Evolutionary conservation across 2,113 vertebrate genomes (phyloP).

Genomic region (Phodopus roborovskii): DNA sequence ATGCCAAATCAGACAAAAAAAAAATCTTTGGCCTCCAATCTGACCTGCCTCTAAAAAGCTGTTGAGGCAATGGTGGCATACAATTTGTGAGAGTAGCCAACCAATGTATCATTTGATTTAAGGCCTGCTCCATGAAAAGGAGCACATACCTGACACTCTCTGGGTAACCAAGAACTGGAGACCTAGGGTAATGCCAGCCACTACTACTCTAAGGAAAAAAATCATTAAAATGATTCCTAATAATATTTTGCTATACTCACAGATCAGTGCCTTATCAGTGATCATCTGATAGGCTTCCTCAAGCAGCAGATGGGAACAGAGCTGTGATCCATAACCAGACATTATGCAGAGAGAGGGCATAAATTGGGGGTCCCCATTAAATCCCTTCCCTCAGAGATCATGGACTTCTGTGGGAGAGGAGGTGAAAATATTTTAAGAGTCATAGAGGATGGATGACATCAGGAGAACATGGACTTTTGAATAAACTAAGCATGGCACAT

Average conservation of each 20-base stretch:
- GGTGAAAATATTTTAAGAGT: neutral
- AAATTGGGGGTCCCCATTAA: neutral
- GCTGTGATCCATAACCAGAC: too few species aligned
- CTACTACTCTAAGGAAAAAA: neutral
- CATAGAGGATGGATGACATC: neutral
- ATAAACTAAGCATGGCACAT: neutral
- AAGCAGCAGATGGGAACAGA: neutral
- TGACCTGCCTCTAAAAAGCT: neutral
- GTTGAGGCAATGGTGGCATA: neutral
- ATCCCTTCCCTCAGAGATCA: neutral
- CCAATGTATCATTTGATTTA: neutral
- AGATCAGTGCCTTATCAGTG: neutral
- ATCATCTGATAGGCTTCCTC: neutral
- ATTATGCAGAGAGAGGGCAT: neutral
- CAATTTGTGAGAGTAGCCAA: neutral
- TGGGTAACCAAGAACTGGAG: neutral
- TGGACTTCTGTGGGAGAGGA: neutral
- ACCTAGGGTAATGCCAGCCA: neutral
- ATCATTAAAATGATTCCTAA: neutral
- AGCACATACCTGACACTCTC: neutral
- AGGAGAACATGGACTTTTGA: neutral
- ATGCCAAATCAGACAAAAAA: neutral
- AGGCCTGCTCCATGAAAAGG: neutral
- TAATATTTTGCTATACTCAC: neutral
- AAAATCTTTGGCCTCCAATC: neutral